A percentile compares a stretch with the other conserved stretches of the same genome.
Conservation (phyloP, 2,113 vertebrate species). For the Eulacestoma nigropectus region DNA sequence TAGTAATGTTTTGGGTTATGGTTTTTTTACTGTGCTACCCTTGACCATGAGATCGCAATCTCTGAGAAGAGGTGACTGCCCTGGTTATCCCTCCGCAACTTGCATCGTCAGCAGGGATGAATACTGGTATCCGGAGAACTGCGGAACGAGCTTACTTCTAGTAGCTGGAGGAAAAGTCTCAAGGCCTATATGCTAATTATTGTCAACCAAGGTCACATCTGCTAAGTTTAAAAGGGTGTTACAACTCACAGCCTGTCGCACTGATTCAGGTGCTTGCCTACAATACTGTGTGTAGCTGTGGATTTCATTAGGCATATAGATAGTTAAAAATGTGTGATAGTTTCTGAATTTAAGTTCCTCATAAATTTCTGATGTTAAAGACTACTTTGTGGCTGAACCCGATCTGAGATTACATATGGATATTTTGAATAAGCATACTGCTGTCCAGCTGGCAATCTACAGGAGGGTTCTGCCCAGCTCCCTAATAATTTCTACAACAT, state of each 20-base stretch:
- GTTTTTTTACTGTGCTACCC: background rate
- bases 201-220: background rate
- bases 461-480: background rate
- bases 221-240: background rate
- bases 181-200: background rate
- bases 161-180: background rate
- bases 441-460: background rate
- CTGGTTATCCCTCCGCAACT: background rate
- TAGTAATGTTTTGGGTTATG: background rate
- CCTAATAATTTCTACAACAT: background rate
- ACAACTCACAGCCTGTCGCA: fast-evolving
- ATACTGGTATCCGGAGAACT: background rate
- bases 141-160: background rate
- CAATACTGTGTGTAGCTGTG: background rate
- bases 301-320: background rate
- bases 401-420: background rate
- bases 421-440: background rate
- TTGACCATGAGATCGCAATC: background rate
- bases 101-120: fast-evolving
- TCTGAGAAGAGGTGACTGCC: background rate
- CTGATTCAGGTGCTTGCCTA: background rate
- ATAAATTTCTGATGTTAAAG: background rate
- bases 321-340: background rate
- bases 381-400: background rate
- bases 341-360: background rate